Base-by-base conservation (phyloP, 1,140 invertebrate genomes). In the Pantala flavescens region DNA sequence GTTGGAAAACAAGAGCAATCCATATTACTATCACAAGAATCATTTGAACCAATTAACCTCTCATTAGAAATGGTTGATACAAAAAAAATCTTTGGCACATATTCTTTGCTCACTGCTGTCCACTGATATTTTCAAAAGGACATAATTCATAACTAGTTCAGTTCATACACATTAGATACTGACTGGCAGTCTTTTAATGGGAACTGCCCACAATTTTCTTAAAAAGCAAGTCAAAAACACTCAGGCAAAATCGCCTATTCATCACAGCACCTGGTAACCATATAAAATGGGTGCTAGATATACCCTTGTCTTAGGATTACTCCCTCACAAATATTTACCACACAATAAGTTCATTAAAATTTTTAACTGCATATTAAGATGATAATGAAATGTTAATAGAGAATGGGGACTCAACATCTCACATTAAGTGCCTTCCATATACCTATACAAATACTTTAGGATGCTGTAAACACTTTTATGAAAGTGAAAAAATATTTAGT, bases 51-150 rank as follows among this genome's bases (percentile, higher is more conserved):
- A 21, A 63, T 63, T 63, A 16, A 63, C 16, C 12, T 63, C 16
- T 19, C 49, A 21, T 63, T 16, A 63, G 49, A 63, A 63, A 3
- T 36, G 49, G n/a, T 63, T 16, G 16, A 63, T 16, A 63, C 16
- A 63, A 63, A 63, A 63, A 63, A 63, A 63, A 63, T 63, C 49
- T 63, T 63, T 63, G 49, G 49, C 49, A 63, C 49, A 63, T 63
- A 19, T 7, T 63, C n/a, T 63, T 21, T 63, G 49, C 49, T 63
- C 49, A 63, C n/a, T 16, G 49, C 12, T 63, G 14, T 12, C 49
- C 49, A 63, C n/a, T 16, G 3, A 19, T 5, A 12, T 21, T 19
- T 63, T 14, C 3, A 19, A 19, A 19, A 11, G 9, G 9, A 16
- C 5, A 63, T 12, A 19, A 16, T 63, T 63, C n/a, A 7, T 63